Evolutionary conservation across 2,888 invertebrate species (phyloP).

Genomic region (Keiferia lycopersicella): DNA sequence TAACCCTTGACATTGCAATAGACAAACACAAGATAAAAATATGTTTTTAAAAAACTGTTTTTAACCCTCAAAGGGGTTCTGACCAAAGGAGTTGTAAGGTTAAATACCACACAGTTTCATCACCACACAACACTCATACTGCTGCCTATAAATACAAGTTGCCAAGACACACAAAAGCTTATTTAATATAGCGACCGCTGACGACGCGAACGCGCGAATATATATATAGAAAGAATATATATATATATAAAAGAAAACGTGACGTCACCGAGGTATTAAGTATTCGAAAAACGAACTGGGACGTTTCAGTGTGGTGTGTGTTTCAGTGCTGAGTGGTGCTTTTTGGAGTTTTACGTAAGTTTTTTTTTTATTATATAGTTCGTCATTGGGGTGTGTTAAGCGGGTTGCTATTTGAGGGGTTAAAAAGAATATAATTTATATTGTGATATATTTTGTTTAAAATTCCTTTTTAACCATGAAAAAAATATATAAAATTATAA

Average conservation of each 20-base stretch:
- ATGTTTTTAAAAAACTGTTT: background rate
- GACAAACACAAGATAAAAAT: background rate
- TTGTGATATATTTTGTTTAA: too few species aligned
- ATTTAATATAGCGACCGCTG: conserved; percentile 2
- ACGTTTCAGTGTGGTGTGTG: conserved; percentile 47
- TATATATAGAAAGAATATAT: background rate
- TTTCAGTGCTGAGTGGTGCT: conserved; percentile 44
- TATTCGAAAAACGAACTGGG: conserved; percentile 32
- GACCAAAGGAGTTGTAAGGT: conserved; percentile 12
- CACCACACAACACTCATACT: background rate
- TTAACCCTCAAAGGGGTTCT: conserved; percentile 11
- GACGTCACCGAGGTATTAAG: conserved; percentile 29
- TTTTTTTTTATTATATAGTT: background rate
- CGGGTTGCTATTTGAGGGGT: too few species aligned
- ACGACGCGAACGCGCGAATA: conserved; percentile 11
- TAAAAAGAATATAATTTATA: too few species aligned
- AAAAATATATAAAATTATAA: too few species aligned
- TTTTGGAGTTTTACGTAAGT: conserved; percentile 12
- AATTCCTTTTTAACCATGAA: too few species aligned
- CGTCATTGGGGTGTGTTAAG: too few species aligned
- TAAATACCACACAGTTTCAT: conserved; percentile 5
- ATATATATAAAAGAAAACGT: conserved; percentile 19
- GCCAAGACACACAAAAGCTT: background rate
- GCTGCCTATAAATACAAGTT: conserved; percentile 11
- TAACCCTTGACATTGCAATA: too few species aligned